Percentiles rank a stretch among this genome's conserved stretches.
phyloP scores from a whole-genome alignment of 2,113 vertebrate genomes.

The Nestor notabilis region DNA sequence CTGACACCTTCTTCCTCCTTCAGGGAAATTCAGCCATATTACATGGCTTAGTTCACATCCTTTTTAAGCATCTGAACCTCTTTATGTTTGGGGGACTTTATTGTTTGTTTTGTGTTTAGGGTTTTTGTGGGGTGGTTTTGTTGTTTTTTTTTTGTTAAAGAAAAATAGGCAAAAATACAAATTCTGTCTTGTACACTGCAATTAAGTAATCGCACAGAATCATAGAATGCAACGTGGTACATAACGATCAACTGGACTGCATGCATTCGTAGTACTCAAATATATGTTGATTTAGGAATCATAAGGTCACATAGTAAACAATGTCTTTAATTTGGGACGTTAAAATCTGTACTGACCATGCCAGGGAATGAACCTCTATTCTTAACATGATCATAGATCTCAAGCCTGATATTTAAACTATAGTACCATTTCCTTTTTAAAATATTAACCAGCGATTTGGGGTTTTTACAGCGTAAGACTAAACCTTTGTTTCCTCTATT shows the following conservation, averaged over 20 bases:
- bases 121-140: not conserved
- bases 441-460: not conserved
- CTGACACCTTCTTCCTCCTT: constrained; percentile 71
- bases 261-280: not conserved
- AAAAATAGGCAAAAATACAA: not conserved
- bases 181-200: not conserved
- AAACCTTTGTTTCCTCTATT: not conserved
- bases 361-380: not conserved
- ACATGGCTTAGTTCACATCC: constrained; percentile 25
- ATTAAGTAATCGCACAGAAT: not conserved
- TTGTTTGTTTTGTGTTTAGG: not conserved
- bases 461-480: not conserved
- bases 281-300: not conserved
- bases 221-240: not conserved
- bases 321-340: not conserved
- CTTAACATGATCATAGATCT: not conserved
- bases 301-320: not conserved
- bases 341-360: not conserved
- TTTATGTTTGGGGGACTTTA: not conserved
- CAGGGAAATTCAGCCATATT: constrained; percentile 45
- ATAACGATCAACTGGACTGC: accelerated
- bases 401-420: not conserved
- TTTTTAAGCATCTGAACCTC: constrained; percentile 43
- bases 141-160: not conserved
- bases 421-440: not conserved